These are phyloP conservation scores for Acrossocheilus wenchowensis DNA, from an alignment of 2,797 vertebrate species.

Conservation along the genomic window DNA sequence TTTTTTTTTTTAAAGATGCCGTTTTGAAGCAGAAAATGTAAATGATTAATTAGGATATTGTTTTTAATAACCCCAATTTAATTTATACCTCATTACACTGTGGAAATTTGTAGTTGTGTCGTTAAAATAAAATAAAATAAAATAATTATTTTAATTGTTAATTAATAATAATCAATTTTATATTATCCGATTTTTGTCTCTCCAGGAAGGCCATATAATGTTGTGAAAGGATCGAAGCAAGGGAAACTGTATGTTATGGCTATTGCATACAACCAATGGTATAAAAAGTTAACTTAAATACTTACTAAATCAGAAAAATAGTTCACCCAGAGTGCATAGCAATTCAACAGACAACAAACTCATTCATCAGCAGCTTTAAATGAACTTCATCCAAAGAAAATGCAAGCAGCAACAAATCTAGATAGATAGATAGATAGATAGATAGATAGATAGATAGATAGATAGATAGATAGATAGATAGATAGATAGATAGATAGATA, in stretches of 20 bases:
- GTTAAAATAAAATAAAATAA: background rate
- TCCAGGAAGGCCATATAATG: background rate
- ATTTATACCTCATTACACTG: background rate
- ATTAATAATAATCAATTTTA: background rate
- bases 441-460: conserved; percentile 56
- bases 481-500: conserved; percentile 37
- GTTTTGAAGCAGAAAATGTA: background rate
- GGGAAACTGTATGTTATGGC: background rate
- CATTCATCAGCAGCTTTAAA: conserved; percentile 15
- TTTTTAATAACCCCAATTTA: background rate
- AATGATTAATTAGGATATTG: background rate
- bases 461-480: conserved; percentile 64
- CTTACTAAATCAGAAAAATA: background rate
- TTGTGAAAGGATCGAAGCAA: background rate
- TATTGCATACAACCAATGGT: background rate
- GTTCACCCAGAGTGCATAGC: background rate
- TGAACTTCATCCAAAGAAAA: background rate
- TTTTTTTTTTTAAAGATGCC: too few relatives aligned
- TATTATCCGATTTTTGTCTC: background rate
- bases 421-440: conserved; percentile 61
- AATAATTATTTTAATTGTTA: background rate
- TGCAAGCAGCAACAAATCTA: conserved; percentile 1
- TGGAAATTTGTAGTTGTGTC: background rate
- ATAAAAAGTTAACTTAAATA: background rate
- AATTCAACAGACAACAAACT: conserved; percentile 8